Evolutionary conservation across 2,888 invertebrate species (phyloP), one percentile per base, ranked within the genome.

Genomic region (Dromius quadrimaculatus): DNA sequence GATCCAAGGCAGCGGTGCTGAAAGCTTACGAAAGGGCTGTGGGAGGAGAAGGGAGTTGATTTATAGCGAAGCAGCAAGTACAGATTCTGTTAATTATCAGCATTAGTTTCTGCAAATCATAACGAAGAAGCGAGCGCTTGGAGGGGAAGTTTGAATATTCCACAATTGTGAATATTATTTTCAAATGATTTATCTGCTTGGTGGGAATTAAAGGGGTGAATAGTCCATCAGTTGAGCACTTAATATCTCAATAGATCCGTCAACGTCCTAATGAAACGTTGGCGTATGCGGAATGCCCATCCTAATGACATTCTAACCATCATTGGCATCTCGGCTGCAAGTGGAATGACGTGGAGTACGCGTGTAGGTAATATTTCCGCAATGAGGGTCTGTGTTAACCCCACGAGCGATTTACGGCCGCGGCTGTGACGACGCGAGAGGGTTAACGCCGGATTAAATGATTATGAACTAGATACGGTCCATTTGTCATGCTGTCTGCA

Each of bases 361-460:
- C 34, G 54, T 54, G 66, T 63, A 22, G 57, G 50, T 66, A 66
- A 66, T 66, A 66, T 54, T 50, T 66, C 66, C 54, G 66, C 66
- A 66, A 66, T 66, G 66, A 66, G 36, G 54, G 54, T 38, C 38
- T 20, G 54, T 9, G 36, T 36, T 59, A 59, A 36, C 34, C 36
- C 34, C 59, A 36, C 36, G 54, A 57, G 54, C 68, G 68, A 68
- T 68, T 68, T 68, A 68, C 68, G 68, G 59, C 36, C 59, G 41
- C 41, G 43, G 23, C 41, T 74, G 78, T 76, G 81, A 80, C 79
- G 82, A 81, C 80, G 81, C 79, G 81, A 81, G 80, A 81, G 81
- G 82, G 81, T 82, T 82, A 82, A 81, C 80, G 79, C 77, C 36
- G 80, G 81, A 82, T 82, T 82, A 82, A 82, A 81, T 81, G 82